Evolutionary conservation across 2,797 vertebrate species (phyloP), one percentile per base, ranked within the genome.

Genomic region (Ficedula albicollis): DNA sequence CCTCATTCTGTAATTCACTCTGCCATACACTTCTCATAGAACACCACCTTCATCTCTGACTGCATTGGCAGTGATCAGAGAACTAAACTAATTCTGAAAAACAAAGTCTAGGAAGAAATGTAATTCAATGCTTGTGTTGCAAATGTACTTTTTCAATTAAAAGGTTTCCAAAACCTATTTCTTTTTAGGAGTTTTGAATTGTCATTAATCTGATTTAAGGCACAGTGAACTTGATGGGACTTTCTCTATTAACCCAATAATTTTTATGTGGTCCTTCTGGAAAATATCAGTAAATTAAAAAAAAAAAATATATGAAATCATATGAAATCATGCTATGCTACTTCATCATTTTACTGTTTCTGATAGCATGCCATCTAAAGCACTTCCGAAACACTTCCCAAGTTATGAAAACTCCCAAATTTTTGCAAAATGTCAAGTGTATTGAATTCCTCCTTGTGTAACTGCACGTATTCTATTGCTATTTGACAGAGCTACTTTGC

Each of bases 361-460:
- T 59, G 56, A 39, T 0, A 67, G 25, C 3, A 43, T 34, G 59
- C 48, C 58, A 56, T 8, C 25, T 63, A 86, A 81, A 84, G 32
- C 13, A 49, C 34, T 92, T 80, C 29, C 15, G 76, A 86, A 93
- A 78, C 30, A 73, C 25, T 85, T 95, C 41, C 15, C 46, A 77
- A 83, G 74, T 73, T 87, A 80, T 27, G 80, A 95, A 96, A 82
- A 58, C 63, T 84, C 51, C 41, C 21, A 66, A 86, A 93, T 66
- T 91, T 77, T 73, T 88, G 58, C 23, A 78, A 78, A 92, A 90
- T 27, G 14, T 51, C 39, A 80, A 68, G 16, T 41, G 6, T 66
- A 32, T 41, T 76, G 48, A 84, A 81, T 62, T 69, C 10, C 13
- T 86, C 43, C n/a, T 67, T 26, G 8, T 26, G 39, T 46, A 83